Base-by-base conservation (phyloP, 2,888 invertebrate genomes). In the Celastrina argiolus region DNA sequence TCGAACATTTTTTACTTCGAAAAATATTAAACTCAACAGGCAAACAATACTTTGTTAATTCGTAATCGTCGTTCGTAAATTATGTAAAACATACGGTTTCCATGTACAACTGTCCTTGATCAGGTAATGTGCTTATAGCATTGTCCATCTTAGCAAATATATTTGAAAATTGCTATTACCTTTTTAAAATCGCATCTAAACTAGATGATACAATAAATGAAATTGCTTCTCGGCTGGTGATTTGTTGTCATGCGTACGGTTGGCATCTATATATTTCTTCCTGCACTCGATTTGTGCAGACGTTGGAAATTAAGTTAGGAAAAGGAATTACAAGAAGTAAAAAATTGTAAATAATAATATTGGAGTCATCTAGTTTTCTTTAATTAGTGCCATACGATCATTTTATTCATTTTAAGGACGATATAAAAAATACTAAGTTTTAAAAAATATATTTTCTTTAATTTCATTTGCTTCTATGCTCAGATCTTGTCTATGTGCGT, bases 321-420 rank as follows among this genome's bases (percentile, higher is more conserved):
- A n/a, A n/a, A 36, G 22, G 12, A 22, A 51, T 26, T 26, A 12
- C 22, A 51, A 51, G 36, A 36, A 36, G 51, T 51, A 26, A 14
- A 51, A 51, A 51, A 51, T 51, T 51, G 22, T 51, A 51, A 12
- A 51, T 51, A 51, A 31, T 56, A 22, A 14, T 3, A 56, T 18
- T 61, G 5, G 22, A 61, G 18, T 61, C 61, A 61, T 18, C 36
- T 61, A 39, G 61, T 61, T 61, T 58, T 36, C 36, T 36, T n/a
- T 61, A 14, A 36, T 67, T 64, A 45, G 68, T 68, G 66, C 68
- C 65, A 68, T 68, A 67, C 26, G 36, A 41, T 58, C 59, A 18
- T 51, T 34, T 64, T 58, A 28, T 41, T 34, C 34, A 59, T 59
- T 59, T 34, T 12, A 7, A 59, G 2, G 34, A 28, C n/a, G 6